Conservation (phyloP, 1,140 invertebrate genomes). For the Aphis gossypii region DNA sequence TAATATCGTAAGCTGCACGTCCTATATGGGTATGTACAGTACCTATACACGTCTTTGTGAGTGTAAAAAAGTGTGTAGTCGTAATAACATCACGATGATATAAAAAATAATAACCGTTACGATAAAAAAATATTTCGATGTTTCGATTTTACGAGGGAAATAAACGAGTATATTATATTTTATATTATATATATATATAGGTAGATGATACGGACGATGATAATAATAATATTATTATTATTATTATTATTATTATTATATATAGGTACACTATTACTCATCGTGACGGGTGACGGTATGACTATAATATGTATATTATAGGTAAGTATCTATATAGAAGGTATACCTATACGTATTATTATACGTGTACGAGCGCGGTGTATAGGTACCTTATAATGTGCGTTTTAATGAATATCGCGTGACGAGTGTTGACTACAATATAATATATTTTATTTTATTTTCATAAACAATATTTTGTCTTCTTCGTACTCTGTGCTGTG, state of each 20-base stretch:
- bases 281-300: not conserved
- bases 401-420: not conserved
- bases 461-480: not conserved
- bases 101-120: slow-evolving; percentile 22
- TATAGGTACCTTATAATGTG: not conserved
- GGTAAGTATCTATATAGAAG: not conserved
- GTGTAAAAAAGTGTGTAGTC: not conserved
- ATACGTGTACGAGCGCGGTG: not conserved
- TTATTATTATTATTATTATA: not conserved
- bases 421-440: not conserved
- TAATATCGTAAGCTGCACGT: not conserved
- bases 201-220: not conserved
- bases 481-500: not conserved
- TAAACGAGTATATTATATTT: not conserved
- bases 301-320: slow-evolving; percentile 20
- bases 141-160: slow-evolving; percentile 35
- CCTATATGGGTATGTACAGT: not conserved
- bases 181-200: no score
- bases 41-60: not conserved
- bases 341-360: not conserved
- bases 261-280: slow-evolving; percentile 7
- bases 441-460: not conserved
- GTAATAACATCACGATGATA: not conserved
- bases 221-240: not conserved
- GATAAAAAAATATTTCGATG: slow-evolving; percentile 24